Conservation (phyloP, 2,888 invertebrate species). For the Frankliniella fusca region DNA sequence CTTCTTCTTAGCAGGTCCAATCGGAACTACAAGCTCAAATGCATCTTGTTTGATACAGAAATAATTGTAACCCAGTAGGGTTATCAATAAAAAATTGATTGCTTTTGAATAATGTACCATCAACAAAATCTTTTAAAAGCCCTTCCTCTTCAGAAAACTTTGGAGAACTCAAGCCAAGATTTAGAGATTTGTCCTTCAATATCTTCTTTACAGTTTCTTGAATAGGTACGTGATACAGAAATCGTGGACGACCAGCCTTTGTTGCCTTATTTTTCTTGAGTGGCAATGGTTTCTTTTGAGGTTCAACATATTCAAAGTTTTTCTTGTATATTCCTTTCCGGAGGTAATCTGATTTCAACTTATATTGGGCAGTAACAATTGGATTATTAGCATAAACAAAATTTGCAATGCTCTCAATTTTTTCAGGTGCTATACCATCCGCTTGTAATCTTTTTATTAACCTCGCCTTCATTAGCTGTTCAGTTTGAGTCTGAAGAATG, state of each 20-base stretch:
- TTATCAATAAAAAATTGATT: conserved; percentile 39
- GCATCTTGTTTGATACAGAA: conserved; percentile 38
- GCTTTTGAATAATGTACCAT: conserved; percentile 39
- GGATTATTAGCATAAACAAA: not conserved
- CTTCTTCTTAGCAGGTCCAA: not conserved
- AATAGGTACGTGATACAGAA: conserved; percentile 37
- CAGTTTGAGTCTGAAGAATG: not conserved
- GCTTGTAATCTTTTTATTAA: not conserved
- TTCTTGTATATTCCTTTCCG: conserved; percentile 3
- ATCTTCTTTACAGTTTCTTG: conserved; percentile 36
- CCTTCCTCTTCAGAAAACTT: conserved; percentile 29
- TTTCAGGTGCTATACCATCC: not conserved
- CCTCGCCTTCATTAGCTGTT: not conserved
- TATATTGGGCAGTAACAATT: not conserved
- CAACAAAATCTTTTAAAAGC: conserved; percentile 40
- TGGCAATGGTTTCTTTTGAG: not conserved
- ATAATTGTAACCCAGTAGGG: conserved; percentile 37
- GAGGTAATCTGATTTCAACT: not conserved
- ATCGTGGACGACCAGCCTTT: not conserved
- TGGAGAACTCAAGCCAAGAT: conserved; percentile 29
- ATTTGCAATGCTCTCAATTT: not conserved
- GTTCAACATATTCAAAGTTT: not conserved
- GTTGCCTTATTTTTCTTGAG: not conserved
- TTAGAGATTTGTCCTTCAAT: conserved; percentile 36
- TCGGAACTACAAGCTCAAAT: conserved; percentile 37